phyloP scores from a whole-genome alignment of 1,140 invertebrate species.

The Papilio helenus region DNA sequence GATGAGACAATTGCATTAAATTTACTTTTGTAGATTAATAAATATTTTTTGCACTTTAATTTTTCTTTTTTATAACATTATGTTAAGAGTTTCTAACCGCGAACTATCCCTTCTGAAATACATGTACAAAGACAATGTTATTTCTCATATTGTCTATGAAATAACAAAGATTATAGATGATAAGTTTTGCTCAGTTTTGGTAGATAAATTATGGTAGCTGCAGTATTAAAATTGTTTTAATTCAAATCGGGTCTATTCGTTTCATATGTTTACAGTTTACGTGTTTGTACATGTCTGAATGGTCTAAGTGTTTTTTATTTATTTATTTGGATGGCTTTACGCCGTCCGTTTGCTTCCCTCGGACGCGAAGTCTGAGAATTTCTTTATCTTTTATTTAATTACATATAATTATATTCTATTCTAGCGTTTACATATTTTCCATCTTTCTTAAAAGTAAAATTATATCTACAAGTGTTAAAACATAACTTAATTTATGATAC shows the following conservation, averaged over 20 bases:
- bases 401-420: no score
- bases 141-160: no score
- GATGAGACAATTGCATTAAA: constrained; percentile 10
- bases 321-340: no score
- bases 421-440: no score
- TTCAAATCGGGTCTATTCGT: not conserved
- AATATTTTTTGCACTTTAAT: not conserved
- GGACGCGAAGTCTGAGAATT: no score
- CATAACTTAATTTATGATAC: no score
- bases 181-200: not conserved
- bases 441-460: no score
- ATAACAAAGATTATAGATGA: not conserved
- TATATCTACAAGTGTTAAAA: no score
- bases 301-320: not conserved
- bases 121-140: not conserved
- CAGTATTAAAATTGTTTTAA: not conserved
- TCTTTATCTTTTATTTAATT: no score
- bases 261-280: not conserved
- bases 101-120: not conserved
- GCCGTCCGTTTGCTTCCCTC: no score
- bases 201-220: no score
- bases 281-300: not conserved
- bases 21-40: not conserved
- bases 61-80: not conserved
- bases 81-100: no score